Conservation (phyloP, 2,888 invertebrate species). For the Agrochola macilenta region DNA sequence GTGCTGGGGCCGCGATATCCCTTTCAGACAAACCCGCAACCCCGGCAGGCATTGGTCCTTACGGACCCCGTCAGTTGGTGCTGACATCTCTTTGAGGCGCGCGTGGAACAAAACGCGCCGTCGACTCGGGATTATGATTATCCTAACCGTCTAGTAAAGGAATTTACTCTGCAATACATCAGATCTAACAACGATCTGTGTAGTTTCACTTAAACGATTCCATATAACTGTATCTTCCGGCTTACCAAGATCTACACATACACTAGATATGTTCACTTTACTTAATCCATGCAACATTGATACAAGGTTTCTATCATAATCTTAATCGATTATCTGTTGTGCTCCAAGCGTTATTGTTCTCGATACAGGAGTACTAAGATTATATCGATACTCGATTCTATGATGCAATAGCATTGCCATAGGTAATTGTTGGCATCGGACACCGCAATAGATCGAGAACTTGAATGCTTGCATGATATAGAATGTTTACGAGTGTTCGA, state of each 20-base stretch:
- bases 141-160: not conserved
- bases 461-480: slow-evolving; percentile 40
- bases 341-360: slow-evolving; percentile 63
- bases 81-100: too few species aligned
- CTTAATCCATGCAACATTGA: slow-evolving; percentile 58
- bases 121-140: too few species aligned
- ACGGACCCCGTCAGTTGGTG: too few species aligned
- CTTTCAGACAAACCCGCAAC: too few species aligned
- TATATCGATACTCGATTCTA: slow-evolving; percentile 48
- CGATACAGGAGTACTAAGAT: slow-evolving; percentile 52
- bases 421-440: slow-evolving; percentile 56
- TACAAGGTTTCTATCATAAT: slow-evolving; percentile 54
- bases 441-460: slow-evolving; percentile 14
- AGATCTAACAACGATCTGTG: not conserved
- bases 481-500: slow-evolving; percentile 27
- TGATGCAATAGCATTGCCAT: too few species aligned
- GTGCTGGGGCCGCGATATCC: too few species aligned
- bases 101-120: too few species aligned
- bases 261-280: slow-evolving; percentile 43
- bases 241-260: slow-evolving; percentile 41
- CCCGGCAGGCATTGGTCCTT: too few species aligned
- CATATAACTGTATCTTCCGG: slow-evolving; percentile 37
- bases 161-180: slow-evolving; percentile 14
- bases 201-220: slow-evolving; percentile 34
- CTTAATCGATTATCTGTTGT: slow-evolving; percentile 64